Percentiles rank a stretch among this genome's conserved stretches.
Evolutionary conservation across 2,113 vertebrate species (phyloP).

Genomic region (human (Homo sapiens)): GRCh38 chr7:114291001-114291500

Average conservation of each 20-base stretch:
- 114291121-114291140: neutral
- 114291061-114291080: neutral
- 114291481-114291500: neutral
- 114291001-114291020: neutral
- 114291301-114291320: neutral
- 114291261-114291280: neutral
- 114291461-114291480: neutral
- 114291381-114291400: neutral
- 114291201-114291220: neutral
- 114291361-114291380: neutral
- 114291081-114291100: neutral
- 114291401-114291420: neutral
- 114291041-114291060: neutral
- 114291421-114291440: neutral
- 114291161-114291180: neutral
- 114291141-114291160: neutral
- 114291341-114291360: neutral
- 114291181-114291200: neutral
- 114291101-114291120: neutral
- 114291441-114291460: neutral
- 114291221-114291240: neutral
- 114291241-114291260: neutral
- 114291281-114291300: neutral
- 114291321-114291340: neutral
- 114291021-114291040: neutral